Percentiles rank a stretch among this genome's conserved stretches.
Evolutionary conservation across 92 coral and sea anemone species (phyloP).

Genomic region (Muricea muricata): DNA sequence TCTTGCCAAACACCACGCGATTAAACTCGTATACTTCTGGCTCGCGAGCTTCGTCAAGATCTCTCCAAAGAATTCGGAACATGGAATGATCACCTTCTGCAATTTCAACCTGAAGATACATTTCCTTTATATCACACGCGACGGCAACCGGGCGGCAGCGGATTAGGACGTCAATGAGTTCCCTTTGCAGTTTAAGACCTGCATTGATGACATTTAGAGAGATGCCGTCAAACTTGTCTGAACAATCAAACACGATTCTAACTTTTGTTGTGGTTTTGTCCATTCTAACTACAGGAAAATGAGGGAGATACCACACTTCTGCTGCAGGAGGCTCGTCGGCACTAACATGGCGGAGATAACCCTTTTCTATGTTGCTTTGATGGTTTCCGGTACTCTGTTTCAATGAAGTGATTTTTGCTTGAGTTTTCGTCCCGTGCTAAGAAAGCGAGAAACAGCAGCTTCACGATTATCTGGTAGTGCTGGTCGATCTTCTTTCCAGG

Average conservation of each 20-base stretch:
- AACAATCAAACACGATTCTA: conserved; percentile 50
- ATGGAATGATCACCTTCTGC: conserved; percentile 40
- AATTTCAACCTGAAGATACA: conserved; percentile 62
- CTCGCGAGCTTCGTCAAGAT: conserved; percentile 28
- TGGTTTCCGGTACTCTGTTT: background rate
- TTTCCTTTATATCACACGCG: conserved; percentile 59
- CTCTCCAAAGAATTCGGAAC: conserved; percentile 56
- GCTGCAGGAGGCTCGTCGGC: background rate
- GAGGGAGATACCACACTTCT: conserved; percentile 20
- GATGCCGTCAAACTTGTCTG: conserved; percentile 56
- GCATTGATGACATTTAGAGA: conserved; percentile 63
- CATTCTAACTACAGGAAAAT: conserved; percentile 29
- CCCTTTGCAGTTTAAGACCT: conserved; percentile 64
- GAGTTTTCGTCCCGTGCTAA: conserved; percentile 4
- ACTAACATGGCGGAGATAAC: background rate
- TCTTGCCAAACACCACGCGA: conserved; percentile 18
- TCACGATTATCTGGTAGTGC: conserved; percentile 2
- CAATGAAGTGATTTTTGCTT: background rate
- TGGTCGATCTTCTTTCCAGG: conserved; percentile 24
- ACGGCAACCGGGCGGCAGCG: conserved; percentile 58
- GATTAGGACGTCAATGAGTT: conserved; percentile 61
- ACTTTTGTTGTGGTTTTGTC: conserved; percentile 36
- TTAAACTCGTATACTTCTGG: conserved; percentile 59
- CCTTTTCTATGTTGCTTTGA: background rate
- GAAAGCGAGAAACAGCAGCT: background rate